Evolutionary conservation across 2,797 vertebrate species (phyloP).

Genomic region (Pangasius djambal): DNA sequence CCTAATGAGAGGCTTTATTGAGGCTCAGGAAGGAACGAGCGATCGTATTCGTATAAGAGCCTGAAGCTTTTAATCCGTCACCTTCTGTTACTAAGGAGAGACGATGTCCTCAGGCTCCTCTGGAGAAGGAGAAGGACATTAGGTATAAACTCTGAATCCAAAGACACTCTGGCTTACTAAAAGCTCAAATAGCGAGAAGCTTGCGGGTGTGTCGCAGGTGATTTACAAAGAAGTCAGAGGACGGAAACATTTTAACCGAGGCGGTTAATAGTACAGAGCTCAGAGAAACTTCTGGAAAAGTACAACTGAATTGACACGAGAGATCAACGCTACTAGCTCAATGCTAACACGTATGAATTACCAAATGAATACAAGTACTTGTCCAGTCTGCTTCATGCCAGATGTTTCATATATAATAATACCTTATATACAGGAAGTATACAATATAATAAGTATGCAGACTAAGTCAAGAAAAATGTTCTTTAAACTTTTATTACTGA

Average conservation of each 20-base stretch:
- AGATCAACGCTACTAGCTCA: not conserved
- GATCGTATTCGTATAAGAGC: slow-evolving; percentile 37
- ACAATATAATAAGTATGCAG: not conserved
- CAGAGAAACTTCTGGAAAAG: not conserved
- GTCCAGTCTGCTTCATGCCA: not conserved
- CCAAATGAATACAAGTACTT: no score
- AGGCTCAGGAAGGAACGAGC: slow-evolving; percentile 30
- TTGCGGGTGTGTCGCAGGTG: not conserved
- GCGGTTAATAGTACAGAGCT: not conserved
- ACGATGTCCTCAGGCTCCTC: not conserved
- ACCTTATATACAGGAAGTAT: not conserved
- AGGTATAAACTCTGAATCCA: not conserved
- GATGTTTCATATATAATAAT: not conserved
- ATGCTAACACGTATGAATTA: not conserved
- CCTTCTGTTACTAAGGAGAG: not conserved
- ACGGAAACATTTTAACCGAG: not conserved
- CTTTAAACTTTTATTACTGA: no score
- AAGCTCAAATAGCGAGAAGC: not conserved
- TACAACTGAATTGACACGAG: not conserved
- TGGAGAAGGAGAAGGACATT: not conserved
- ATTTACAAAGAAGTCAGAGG: not conserved
- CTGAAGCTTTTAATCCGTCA: slow-evolving; percentile 5
- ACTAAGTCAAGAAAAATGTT: no score
- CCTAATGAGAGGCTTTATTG: slow-evolving; percentile 55
- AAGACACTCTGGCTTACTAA: not conserved